Evolutionary conservation across 37 sponge, comb jelly and placozoan genomes (phyloP), one percentile per base, ranked within the genome.

Genomic region (Crambe crambe): DNA sequence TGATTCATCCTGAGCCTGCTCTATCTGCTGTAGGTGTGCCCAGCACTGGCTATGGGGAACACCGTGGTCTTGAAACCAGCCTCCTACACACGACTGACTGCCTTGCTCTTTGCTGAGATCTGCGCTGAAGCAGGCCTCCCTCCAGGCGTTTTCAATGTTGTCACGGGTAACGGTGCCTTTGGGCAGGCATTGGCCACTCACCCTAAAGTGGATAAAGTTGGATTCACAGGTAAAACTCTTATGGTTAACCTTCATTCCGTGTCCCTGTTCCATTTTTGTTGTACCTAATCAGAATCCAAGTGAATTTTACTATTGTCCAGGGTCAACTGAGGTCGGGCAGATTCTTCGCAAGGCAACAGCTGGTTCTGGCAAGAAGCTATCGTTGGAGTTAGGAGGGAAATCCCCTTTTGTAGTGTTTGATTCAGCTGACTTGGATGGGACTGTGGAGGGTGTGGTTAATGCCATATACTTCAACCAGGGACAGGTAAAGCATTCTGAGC

Each of bases 41-140:
- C 97, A n/a, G 97, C 97, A 25, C 91, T 97, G 39, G 97, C 97
- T 18, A 94, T 94, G 95, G 97, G 97, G 12, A 97, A 97, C 80
- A 94, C 95, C 6, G 95, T 97, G 37, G 95, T 97, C 12, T 70
- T 97, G 66, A 97, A 97, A 65, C 97, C 97, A 66, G 97, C 97
- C 37, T 79, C 95, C 58, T 97, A 94, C 79, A 97, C 97, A 20
- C 57, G 97, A 5, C 86, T 98, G 29, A 84, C 90, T 72, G 97
- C 99, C 0, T 89, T 98, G 32, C 81, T 98, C 59, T 91, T 98
- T 73, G 99, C 99, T n/a, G 92, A 92, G 83, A 86, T 98, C 31
- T 98, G 99, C 83, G 89, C 94, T n/a, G 96, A 93, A 87, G 99
- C 99, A 0, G 99, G 99, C 1, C 86, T 98, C 20, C 99, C 99